Conservation (phyloP, 2,888 invertebrate species). For the Polia nebulosa region DNA sequence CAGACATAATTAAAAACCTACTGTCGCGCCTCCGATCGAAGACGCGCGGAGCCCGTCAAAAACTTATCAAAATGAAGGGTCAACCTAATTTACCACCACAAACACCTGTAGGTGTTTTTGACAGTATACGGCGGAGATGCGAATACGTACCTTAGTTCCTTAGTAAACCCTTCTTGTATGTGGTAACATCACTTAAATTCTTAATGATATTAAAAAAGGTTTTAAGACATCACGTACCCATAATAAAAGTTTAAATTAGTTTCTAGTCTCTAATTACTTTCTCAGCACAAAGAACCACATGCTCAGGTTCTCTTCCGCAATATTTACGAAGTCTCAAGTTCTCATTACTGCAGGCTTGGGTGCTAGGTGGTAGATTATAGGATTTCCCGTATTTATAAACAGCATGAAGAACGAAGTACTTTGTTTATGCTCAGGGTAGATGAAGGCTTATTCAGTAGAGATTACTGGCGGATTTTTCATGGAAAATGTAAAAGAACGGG, state of each 20-base stretch:
- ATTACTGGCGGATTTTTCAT: neutral
- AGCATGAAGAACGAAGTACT: constrained; percentile 18
- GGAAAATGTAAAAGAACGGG: neutral
- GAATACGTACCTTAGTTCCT: too few species aligned
- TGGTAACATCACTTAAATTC: neutral
- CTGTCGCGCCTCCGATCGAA: too few species aligned
- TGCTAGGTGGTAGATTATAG: constrained; percentile 22
- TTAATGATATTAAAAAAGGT: neutral
- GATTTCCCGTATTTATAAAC: constrained; percentile 33
- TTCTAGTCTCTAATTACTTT: constrained; percentile 8
- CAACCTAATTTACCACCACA: too few species aligned
- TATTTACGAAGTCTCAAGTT: constrained; percentile 37
- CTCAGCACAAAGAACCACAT: constrained; percentile 15
- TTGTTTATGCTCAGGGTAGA: constrained; percentile 10
- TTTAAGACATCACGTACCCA: neutral
- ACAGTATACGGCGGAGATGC: too few species aligned
- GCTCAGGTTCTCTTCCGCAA: constrained; percentile 13
- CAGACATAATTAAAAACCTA: too few species aligned
- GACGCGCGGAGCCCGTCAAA: too few species aligned
- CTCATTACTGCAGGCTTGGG: constrained; percentile 37
- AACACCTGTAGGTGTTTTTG: too few species aligned
- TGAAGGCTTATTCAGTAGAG: constrained; percentile 8
- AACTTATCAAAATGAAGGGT: too few species aligned
- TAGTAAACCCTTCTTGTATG: neutral
- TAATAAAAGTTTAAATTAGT: constrained; percentile 9